Evolutionary conservation across 2,797 vertebrate species (phyloP), one percentile per base, ranked within the genome.

Genomic region (Allobates femoralis): DNA sequence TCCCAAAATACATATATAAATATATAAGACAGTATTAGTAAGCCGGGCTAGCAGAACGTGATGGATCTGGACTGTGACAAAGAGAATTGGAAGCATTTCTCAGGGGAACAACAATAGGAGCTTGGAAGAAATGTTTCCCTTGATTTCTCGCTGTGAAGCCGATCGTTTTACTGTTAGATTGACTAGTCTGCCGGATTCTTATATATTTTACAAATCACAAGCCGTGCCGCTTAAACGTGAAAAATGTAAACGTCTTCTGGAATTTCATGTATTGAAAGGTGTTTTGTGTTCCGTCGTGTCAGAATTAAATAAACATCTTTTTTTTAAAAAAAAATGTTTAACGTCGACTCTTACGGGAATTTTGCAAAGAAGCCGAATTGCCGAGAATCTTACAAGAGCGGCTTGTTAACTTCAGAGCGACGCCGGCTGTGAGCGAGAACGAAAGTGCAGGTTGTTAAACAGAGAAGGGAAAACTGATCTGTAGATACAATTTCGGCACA

Each of bases 11-110:
- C 66, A 71, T 50, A 81, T 62, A 81, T 81, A 66, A 66, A 81
- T 81, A 66, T 62, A 41, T 21, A 30, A 95, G 91, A 93, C 86
- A 92, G 89, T 86, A 89, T 93, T 93, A 93, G 93, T 95, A 92
- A 94, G 94, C 94, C 93, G 94, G 95, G 93, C 93, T 94, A 93
- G 93, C 93, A 93, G 95, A 94, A 96, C 95, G 94, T 96, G 96
- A 97, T 96, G 94, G 94, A 96, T 94, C 94, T 96, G 94, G 93
- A 95, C 94, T 96, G 96, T 96, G 96, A 97, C 97, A 97, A 97
- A 98, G 94, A 94, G 94, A 96, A 96, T 95, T 94, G 93, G 95
- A 96, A 93, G 93, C 92, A 89, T 93, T 94, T 96, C 96, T 96
- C 96, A 89, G 85, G 95, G 95, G 96, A 94, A 93, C 93, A 90